Percentiles rank a stretch among this genome's conserved stretches.
Evolutionary conservation across 2,113 vertebrate species (phyloP).

Genomic region (Pachyramphus minor): DNA sequence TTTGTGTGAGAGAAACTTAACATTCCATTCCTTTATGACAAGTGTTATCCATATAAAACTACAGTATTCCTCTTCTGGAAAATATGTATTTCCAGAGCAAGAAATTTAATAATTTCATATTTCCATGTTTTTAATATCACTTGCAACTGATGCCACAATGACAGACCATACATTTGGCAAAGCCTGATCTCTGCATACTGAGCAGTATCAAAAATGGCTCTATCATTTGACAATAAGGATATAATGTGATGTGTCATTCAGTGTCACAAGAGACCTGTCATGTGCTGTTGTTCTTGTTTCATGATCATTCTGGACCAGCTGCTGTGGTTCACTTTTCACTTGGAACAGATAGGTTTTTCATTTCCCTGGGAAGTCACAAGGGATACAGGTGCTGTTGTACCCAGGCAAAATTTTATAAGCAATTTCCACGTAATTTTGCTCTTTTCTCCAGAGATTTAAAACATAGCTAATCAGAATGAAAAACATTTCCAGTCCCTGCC

Average conservation of each 20-base stretch:
- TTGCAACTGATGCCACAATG: not conserved
- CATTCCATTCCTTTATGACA: not conserved
- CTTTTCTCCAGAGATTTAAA: not conserved
- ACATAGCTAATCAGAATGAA: not conserved
- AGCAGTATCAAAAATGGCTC: not conserved
- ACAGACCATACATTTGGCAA: not conserved
- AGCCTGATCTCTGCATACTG: not conserved
- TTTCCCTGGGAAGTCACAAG: not conserved
- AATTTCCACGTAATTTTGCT: not conserved
- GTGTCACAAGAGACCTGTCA: not conserved
- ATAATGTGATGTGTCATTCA: not conserved
- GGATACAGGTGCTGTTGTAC: not conserved
- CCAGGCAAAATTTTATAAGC: not conserved
- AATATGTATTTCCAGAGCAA: not conserved
- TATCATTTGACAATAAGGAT: not conserved
- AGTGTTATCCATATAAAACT: not conserved
- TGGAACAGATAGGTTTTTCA: not conserved
- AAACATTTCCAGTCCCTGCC: not conserved
- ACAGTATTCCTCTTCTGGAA: not conserved
- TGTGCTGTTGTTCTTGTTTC: not conserved
- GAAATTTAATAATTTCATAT: not conserved
- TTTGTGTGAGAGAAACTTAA: not conserved
- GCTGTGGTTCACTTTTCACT: not conserved
- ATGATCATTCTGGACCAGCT: not conserved
- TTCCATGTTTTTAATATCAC: not conserved